Base-by-base conservation (phyloP, 2,113 vertebrate species). In the Myxocyprinus asiaticus region DNA sequence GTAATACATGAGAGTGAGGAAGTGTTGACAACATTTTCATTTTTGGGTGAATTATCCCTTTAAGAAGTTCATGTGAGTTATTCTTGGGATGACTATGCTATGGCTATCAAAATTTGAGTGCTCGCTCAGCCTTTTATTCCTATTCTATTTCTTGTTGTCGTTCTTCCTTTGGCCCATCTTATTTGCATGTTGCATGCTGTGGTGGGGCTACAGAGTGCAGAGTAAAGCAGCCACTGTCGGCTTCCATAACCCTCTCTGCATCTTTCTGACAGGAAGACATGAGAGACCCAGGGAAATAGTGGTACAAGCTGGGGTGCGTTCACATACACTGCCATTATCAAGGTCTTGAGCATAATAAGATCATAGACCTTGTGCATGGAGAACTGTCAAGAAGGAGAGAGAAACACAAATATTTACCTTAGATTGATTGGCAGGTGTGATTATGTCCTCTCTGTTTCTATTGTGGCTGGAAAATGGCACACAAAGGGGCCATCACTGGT, bases 391-490 rank as follows among this genome's bases (percentile, higher is more conserved):
- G 48, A 65, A 33, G 22, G 56, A 8, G 74, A 55, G 14, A 55
- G 74, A 76, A 64, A 55, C 74, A 76, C 74, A 65, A 76, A 76
- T 76, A 76, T 76, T 76, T 76, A 76, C 22, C 22, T 8, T 43
- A 14, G 74, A 76, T 64, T 76, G 74, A 76, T 65, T 76, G 74
- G 74, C 74, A 65, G 61, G 74, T 66, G 74, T 76, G 74, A 76
- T 76, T 76, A 62, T 76, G 62, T 76, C 62, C 48, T 76, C 62
- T 65, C 61, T 66, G 62, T 55, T 65, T 66, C 74, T 65, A 76
- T 76, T 76, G 74, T 76, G 74, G 48, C 61, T 43, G 48, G 74
- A 76, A 65, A 66, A 65, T 79, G 69, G 68, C 47, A 65, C 78
- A 62, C 78, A 64, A 64, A 65, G 68, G 68, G 44, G 67, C 61